phyloP scores from a whole-genome alignment of 2,888 invertebrate species.

The Drosophila macrospina region DNA sequence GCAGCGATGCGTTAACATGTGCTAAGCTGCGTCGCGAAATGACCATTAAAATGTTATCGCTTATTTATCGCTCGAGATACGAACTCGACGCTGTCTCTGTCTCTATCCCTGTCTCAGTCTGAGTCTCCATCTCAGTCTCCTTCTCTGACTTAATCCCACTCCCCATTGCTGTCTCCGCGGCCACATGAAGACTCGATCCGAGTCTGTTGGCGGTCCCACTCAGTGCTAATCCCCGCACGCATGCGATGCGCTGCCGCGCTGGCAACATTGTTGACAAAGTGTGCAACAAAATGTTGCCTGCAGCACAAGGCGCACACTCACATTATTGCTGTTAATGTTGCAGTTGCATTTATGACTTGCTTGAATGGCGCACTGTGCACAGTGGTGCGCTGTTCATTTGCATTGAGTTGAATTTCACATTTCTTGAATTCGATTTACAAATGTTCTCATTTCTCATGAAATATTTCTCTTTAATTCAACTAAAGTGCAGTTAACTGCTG shows the following conservation, averaged over 20 bases:
- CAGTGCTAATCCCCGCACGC: slow-evolving; percentile 47
- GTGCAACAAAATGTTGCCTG: slow-evolving; percentile 54
- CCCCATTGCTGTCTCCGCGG: neutral
- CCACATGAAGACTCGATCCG: too few relatives aligned
- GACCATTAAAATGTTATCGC: slow-evolving; percentile 75
- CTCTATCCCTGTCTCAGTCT: neutral
- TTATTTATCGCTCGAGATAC: slow-evolving; percentile 65
- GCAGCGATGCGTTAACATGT: slow-evolving; percentile 49
- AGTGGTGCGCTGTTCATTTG: slow-evolving; percentile 8
- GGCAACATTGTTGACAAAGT: slow-evolving; percentile 64
- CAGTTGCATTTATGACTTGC: slow-evolving; percentile 26
- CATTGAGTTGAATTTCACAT: neutral
- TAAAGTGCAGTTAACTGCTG: too few relatives aligned
- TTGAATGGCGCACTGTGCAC: slow-evolving; percentile 21
- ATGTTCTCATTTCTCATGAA: too few relatives aligned
- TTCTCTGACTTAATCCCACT: neutral
- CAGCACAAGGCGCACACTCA: slow-evolving; percentile 11
- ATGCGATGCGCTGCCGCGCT: slow-evolving; percentile 42
- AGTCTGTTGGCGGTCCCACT: slow-evolving; percentile 59
- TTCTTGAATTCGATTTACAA: too few relatives aligned
- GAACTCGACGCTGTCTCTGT: slow-evolving; percentile 9
- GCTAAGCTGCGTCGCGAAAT: slow-evolving; percentile 43
- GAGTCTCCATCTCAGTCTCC: slow-evolving; percentile 1
- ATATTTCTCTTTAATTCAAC: too few relatives aligned
- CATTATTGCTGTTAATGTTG: slow-evolving; percentile 46